Conservation (phyloP, 2,797 vertebrate genomes). For the Peromyscus aztecus region DNA sequence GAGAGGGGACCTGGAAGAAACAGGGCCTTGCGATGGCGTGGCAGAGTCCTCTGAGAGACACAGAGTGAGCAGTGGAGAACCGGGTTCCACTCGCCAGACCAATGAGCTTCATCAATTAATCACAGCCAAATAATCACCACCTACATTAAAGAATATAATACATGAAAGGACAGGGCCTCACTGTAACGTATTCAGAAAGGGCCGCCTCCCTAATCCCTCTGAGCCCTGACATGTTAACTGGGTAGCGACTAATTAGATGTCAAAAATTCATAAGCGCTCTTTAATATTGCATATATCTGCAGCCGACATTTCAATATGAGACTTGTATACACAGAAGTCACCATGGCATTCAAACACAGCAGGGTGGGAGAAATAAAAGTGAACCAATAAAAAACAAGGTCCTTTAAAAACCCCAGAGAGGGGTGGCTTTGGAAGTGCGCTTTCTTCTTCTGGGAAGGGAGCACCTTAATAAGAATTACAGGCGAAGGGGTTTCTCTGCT, state of each 20-base stretch:
- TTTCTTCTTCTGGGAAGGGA: conserved; percentile 93
- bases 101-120: conserved; percentile 97
- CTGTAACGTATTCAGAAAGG: conserved; percentile 96
- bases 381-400: conserved; percentile 95
- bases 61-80: conserved; percentile 87
- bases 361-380: conserved; percentile 91
- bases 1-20: conserved; percentile 76
- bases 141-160: conserved; percentile 97
- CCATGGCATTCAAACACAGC: conserved; percentile 93
- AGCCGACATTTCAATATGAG: conserved; percentile 99
- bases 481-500: conserved; percentile 87
- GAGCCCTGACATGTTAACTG: conserved; percentile 98
- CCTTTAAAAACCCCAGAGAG: conserved; percentile 94
- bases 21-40: conserved; percentile 80
- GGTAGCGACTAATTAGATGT: conserved; percentile 99
- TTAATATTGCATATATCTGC: conserved; percentile 99
- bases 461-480: conserved; percentile 93
- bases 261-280: conserved; percentile 99
- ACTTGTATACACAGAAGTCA: conserved; percentile 97
- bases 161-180: conserved; percentile 94
- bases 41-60: conserved; percentile 86
- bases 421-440: conserved; percentile 91
- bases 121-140: conserved; percentile 97
- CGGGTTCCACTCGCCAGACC: conserved; percentile 91
- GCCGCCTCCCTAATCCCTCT: conserved; percentile 93